Evolutionary conservation across 2,797 vertebrate species (phyloP).

Genomic region (Anableps anableps): DNA sequence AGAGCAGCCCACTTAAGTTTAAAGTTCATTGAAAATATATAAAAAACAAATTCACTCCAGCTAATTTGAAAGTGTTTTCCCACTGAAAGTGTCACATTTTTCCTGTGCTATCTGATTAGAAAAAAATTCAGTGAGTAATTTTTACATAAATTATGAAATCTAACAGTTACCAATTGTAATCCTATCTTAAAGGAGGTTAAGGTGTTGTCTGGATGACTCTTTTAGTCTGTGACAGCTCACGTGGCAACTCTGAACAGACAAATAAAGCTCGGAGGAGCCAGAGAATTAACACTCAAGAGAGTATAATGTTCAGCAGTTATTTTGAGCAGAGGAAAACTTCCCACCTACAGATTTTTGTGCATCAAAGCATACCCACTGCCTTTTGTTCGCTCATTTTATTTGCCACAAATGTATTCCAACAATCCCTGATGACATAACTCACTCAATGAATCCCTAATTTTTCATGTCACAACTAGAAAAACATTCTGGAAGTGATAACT

Average conservation of each 20-base stretch:
- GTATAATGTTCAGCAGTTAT: conserved; percentile 51
- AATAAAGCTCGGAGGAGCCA: conserved; percentile 48
- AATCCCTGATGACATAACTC: not conserved
- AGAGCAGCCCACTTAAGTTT: not conserved
- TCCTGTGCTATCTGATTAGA: not conserved
- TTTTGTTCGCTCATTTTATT: conserved; percentile 1
- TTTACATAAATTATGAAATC: not conserved
- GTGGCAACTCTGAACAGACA: conserved; percentile 60
- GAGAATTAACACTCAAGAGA: conserved; percentile 59
- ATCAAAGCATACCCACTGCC: conserved; percentile 38
- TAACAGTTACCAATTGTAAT: conserved; percentile 34
- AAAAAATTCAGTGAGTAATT: not conserved
- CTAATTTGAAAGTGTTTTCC: not conserved
- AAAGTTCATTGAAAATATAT: not conserved
- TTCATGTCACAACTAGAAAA: not conserved
- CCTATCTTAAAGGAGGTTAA: conserved; percentile 38
- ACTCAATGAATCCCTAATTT: not conserved
- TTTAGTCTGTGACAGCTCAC: conserved; percentile 41
- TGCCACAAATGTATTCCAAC: conserved; percentile 8
- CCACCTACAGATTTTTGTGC: conserved; percentile 52
- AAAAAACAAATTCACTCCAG: too few relatives aligned
- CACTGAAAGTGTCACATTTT: not conserved
- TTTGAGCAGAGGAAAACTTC: conserved; percentile 62
- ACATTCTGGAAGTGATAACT: not conserved
- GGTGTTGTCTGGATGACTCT: conserved; percentile 38